Evolutionary conservation across 1,140 invertebrate genomes (phyloP).

Genomic region (Spodoptera frugiperda): DNA sequence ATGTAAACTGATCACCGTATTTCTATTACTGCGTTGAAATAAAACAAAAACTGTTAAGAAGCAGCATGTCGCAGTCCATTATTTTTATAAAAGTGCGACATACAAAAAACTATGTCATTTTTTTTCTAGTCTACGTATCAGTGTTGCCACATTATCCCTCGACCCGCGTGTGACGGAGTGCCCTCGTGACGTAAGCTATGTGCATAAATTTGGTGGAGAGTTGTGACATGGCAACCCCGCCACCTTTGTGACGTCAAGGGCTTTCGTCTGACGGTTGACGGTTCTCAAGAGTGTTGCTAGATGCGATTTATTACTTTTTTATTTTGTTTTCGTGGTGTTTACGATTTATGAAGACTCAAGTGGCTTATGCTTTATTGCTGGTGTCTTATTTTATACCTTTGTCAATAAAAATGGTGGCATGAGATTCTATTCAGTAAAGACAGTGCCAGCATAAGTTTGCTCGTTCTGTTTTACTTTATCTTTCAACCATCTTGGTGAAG

Average conservation of each 20-base stretch:
- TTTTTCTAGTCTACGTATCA: constrained; percentile 32
- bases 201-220: constrained; percentile 75
- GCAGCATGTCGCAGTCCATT: neutral
- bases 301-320: constrained; percentile 45
- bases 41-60: too few relatives aligned
- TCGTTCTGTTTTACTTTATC: too few relatives aligned
- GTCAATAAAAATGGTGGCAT: too few relatives aligned
- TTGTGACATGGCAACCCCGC: constrained; percentile 63
- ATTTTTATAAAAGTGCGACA: neutral
- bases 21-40: too few relatives aligned
- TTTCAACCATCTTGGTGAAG: too few relatives aligned
- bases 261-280: constrained; percentile 56
- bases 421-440: too few relatives aligned
- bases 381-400: neutral
- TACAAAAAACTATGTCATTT: constrained; percentile 1
- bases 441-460: too few relatives aligned
- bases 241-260: constrained; percentile 63
- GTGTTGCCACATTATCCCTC: constrained; percentile 48
- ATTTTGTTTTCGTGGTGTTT: constrained; percentile 27
- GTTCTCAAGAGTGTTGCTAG: constrained; percentile 48
- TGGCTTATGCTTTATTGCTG: neutral
- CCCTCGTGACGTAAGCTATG: constrained; percentile 72
- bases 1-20: too few relatives aligned
- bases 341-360: neutral
- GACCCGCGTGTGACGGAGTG: constrained; percentile 63